phyloP scores from a whole-genome alignment of 2,797 vertebrate genomes.

The Scleropages formosus region DNA sequence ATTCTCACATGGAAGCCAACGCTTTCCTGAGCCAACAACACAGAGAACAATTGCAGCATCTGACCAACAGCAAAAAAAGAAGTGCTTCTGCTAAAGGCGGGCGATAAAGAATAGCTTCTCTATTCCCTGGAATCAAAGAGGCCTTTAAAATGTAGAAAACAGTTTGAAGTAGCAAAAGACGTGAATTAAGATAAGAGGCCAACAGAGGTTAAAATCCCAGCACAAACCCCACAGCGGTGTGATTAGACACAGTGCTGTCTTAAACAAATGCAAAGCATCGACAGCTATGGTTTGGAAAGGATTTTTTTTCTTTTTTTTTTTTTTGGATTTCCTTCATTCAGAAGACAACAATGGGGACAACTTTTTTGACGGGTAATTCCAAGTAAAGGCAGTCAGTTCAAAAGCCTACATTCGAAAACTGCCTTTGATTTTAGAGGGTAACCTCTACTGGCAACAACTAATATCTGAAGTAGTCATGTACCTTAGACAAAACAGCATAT shows the following conservation, averaged over 20 bases:
- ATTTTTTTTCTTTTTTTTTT: not conserved
- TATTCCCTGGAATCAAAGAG: constrained; percentile 13
- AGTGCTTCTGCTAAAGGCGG: constrained; percentile 16
- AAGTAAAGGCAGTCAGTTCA: not conserved
- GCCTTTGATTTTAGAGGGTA: not conserved
- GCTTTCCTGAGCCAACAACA: constrained; percentile 19
- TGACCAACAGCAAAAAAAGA: not conserved
- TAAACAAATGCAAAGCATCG: not conserved
- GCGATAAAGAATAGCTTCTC: constrained; percentile 3
- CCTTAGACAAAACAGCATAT: not conserved
- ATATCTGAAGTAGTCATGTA: not conserved
- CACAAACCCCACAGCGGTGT: not conserved
- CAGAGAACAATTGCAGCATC: constrained; percentile 1
- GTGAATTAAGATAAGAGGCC: constrained; percentile 1
- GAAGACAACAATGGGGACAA: not conserved
- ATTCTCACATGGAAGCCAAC: constrained; percentile 18
- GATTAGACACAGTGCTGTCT: not conserved
- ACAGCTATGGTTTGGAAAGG: no score
- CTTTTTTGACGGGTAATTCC: not conserved
- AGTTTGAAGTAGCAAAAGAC: constrained; percentile 9
- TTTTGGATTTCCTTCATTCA: not conserved
- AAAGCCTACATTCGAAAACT: not conserved
- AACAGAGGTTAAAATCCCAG: constrained; percentile 6
- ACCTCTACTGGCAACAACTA: not conserved
- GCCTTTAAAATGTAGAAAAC: constrained; percentile 19